Evolutionary conservation across 2,888 invertebrate species (phyloP).

Genomic region (Drosophila anomelani): DNA sequence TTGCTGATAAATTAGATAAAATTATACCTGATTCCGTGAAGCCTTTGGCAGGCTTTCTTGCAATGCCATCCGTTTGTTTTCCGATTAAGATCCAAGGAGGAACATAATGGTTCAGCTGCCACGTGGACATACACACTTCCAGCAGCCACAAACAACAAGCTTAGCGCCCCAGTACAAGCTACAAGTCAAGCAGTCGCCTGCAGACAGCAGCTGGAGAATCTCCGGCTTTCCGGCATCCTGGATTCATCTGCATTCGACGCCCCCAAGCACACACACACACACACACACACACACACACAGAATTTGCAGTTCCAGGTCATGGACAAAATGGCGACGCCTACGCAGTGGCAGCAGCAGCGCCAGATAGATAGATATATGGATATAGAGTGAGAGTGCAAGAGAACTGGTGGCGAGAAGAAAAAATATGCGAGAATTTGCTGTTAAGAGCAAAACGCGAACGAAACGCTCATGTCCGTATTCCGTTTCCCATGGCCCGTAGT

Average conservation of each 20-base stretch:
- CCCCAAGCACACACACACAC: conserved; percentile 6
- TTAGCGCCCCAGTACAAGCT: conserved; percentile 69
- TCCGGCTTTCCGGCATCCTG: conserved; percentile 28
- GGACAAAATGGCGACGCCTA: conserved; percentile 72
- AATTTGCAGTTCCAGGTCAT: conserved; percentile 63
- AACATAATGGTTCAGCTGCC: not conserved
- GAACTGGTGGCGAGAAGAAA: conserved; percentile 43
- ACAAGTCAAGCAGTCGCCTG: conserved; percentile 65
- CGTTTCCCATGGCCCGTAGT: conserved; percentile 2
- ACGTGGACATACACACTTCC: not conserved
- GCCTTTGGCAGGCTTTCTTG: not conserved
- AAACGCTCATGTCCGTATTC: conserved; percentile 37
- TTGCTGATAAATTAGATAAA: not conserved
- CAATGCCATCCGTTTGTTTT: not conserved
- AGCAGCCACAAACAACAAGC: conserved; percentile 66
- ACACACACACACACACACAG: conserved; percentile 7
- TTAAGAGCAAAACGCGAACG: conserved; percentile 63
- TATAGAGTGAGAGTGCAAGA: conserved; percentile 32
- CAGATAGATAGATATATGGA: conserved; percentile 33
- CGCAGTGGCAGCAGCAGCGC: conserved; percentile 43
- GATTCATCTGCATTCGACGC: conserved; percentile 42
- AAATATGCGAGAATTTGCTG: conserved; percentile 76
- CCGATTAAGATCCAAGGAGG: conserved; percentile 36
- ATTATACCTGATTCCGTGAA: too few relatives aligned
- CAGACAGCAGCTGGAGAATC: conserved; percentile 47